Percentiles rank a stretch among this genome's conserved stretches.
Conservation (phyloP, 2,797 vertebrate species). For the Sternarchorhynchus goeldii region DNA sequence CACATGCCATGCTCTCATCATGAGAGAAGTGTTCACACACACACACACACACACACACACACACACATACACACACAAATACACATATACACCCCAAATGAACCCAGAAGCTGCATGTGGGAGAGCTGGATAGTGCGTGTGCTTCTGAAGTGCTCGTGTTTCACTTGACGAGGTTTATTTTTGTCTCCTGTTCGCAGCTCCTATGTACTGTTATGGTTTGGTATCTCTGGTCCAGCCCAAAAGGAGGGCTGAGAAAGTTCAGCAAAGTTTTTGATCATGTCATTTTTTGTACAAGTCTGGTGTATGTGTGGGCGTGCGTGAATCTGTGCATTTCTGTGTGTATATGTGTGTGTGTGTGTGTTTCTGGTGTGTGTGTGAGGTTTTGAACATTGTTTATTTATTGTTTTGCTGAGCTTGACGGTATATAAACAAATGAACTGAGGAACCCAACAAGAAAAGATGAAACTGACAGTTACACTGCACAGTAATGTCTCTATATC, state of each 20-base stretch:
- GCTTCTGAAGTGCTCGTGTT: constrained; percentile 43
- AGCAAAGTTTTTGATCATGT: constrained; percentile 39
- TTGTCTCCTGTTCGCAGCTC: constrained; percentile 22
- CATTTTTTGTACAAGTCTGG: constrained; percentile 24
- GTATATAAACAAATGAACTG: constrained; percentile 36
- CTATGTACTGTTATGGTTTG: constrained; percentile 33
- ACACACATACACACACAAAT: not conserved
- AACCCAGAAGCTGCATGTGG: constrained; percentile 41
- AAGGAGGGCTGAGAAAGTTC: constrained; percentile 28
- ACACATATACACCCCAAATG: constrained; percentile 5
- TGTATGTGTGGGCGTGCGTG: constrained; percentile 5
- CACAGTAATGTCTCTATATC: constrained; percentile 5
- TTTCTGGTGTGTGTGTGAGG: constrained; percentile 11
- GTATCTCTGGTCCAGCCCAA: constrained; percentile 35
- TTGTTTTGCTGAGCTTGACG: constrained; percentile 16
- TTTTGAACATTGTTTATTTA: constrained; percentile 35
- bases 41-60: constrained; percentile 20
- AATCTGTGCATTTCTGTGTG: constrained; percentile 11
- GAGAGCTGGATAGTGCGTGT: constrained; percentile 28
- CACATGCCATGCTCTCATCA: constrained; percentile 37
- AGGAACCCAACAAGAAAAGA: constrained; percentile 29
- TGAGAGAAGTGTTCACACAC: constrained; percentile 25
- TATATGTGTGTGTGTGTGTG: constrained; percentile 18
- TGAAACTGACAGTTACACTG: not conserved
- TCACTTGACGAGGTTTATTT: constrained; percentile 41